Evolutionary conservation across 2,797 vertebrate genomes (phyloP), one percentile per base, ranked within the genome.

Genomic region (Xyrichtys novacula): DNA sequence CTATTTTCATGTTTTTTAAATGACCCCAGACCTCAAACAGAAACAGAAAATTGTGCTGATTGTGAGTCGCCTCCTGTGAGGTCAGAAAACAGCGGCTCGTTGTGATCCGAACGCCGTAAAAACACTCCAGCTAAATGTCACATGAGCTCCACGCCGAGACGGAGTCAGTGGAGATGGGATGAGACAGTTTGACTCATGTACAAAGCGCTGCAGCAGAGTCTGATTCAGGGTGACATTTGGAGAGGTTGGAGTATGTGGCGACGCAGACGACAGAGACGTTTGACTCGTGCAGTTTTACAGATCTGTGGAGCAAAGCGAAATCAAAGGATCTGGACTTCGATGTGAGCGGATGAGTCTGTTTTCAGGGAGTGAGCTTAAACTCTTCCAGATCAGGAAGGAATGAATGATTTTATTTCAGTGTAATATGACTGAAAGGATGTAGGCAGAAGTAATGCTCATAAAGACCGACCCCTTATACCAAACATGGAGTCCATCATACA

Each of bases 151-250:
- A 42, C 47, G 54, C 54, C 57, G 65, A 79, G 71, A 62, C 43
- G 11, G 40, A 75, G 58, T 61, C 74, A 26, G 40, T 68, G 28
- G 72, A 52, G 25, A 87, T 73, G 73, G 74, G 71, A 84, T 69
- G 64, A 79, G 89, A 89, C 80, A 78, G 54, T 58, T 65, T 74
- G 85, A 87, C 78, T 88, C 73, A 61, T 71, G 83, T 56, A 56
- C 80, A 85, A 79, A 85, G 82, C 70, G 31, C 42, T 28, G 65
- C 77, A 77, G 57, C 61, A 66, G 77, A 79, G 81, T 20, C 71
- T 88, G 84, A 90, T 88, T 81, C 75, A 63, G 68, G 64, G 23
- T 83, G 89, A 88, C 88, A 82, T 84, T 76, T 73, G 76, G 66
- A 71, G 66, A 62, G 75, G 71, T 71, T 56, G 62, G 59, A 72